Percentiles rank a stretch among this genome's conserved stretches.
Evolutionary conservation across 2,113 vertebrate genomes (phyloP).

Genomic region (Pangasianodon hypophthalmus): DNA sequence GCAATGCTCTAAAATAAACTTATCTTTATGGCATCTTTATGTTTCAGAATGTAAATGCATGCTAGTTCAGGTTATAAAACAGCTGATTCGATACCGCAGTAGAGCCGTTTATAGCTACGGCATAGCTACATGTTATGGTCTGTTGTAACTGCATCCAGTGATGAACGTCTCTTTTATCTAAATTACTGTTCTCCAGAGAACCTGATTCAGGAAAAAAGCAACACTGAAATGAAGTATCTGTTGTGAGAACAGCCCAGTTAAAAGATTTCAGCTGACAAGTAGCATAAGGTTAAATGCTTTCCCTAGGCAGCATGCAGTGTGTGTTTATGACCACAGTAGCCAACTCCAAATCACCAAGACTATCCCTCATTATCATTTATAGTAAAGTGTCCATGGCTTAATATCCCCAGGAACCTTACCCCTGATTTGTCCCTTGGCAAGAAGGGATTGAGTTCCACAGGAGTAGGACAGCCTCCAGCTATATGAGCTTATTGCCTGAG

Average conservation of each 20-base stretch:
- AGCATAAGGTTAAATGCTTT: background rate
- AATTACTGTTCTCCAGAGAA: background rate
- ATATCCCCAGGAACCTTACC: background rate
- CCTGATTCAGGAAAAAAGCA: background rate
- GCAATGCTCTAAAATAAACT: background rate
- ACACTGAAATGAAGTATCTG: background rate
- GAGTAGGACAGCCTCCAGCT: background rate
- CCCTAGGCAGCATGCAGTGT: background rate
- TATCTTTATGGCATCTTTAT: background rate
- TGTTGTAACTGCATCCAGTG: background rate
- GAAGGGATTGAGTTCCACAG: background rate
- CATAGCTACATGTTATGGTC: background rate
- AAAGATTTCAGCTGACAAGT: background rate
- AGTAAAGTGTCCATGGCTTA: background rate
- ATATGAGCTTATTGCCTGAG: background rate
- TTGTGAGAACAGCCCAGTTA: background rate
- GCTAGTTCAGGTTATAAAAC: background rate
- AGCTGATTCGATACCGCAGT: background rate
- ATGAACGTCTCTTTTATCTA: background rate
- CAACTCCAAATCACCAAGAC: slow-evolving; percentile 7
- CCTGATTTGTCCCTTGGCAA: background rate
- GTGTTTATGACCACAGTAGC: slow-evolving; percentile 10
- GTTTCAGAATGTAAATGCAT: background rate
- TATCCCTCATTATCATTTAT: background rate
- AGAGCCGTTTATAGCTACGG: background rate